Base-by-base conservation (phyloP, 2,113 vertebrate genomes). In the Rhegmatorhina hoffmannsi region DNA sequence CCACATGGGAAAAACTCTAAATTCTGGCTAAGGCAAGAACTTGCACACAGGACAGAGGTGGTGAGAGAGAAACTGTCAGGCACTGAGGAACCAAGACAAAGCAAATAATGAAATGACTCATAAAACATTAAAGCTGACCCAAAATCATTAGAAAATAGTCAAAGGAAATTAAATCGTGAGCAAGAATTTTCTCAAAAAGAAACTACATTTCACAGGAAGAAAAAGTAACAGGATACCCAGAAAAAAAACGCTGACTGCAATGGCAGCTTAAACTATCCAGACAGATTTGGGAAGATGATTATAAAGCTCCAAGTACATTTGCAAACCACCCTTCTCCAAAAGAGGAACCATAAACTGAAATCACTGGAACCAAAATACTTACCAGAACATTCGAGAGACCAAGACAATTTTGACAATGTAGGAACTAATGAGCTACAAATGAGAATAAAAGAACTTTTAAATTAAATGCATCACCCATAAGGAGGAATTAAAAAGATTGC, bases 51-150 rank as follows among this genome's bases (percentile, higher is more conserved):
- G 50, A 77, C 36, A 80, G 46, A 78, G 16, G 9, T 4, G 20
- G 24, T 9, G 59, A 70, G 62, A 69, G 64, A 89, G 24, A 64
- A 76, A 36, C 26, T 34, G 20, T 52, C 73, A 56, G 18, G 46
- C 68, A 60, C 3, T 1, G 1, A 84, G 47, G 53, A 86, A 53
- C 13, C 0, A 0, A 86, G 68, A 55, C 0, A 0, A 43, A 74
- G n/a, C 50, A 77, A 77, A 40, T 18, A 50, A 70, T 13, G 18
- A n/a, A 84, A 55, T n/a, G 0, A 84, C 69, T 44, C 34, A 4
- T 24, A 72, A 69, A 17, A 36, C 36, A 29, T 64, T 83, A 60
- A 76, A 74, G 28, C 46, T 78, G 52, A 78, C 34, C 44, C 20
- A 44, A 60, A 85, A 60, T 50, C 13, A 11, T 75, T 56, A 87